phyloP scores from a whole-genome alignment of 1,140 invertebrate genomes.

The Drosophila kepulauana region DNA sequence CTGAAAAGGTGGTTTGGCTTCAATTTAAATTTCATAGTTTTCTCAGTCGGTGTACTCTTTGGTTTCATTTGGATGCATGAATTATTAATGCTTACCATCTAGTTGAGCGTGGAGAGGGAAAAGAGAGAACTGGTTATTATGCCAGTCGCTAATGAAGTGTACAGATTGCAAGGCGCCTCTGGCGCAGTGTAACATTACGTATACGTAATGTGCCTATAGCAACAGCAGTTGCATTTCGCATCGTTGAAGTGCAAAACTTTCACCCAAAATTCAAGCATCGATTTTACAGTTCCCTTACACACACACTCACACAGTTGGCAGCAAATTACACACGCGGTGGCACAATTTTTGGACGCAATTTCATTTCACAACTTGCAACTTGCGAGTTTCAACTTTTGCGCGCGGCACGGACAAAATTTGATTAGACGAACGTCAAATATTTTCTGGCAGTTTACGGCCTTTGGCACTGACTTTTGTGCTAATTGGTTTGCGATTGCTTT shows the following conservation, averaged over 20 bases:
- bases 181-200: constrained; percentile 6
- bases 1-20: not conserved
- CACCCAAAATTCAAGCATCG: constrained; percentile 12
- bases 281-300: constrained; percentile 13
- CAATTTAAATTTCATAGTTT: constrained; percentile 5
- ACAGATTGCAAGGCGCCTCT: constrained; percentile 6
- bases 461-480: constrained; percentile 1
- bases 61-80: constrained; percentile 27
- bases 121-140: no score
- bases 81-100: constrained; percentile 42
- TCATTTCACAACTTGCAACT: constrained; percentile 10
- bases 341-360: constrained; percentile 24
- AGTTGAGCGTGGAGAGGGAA: not conserved
- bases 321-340: constrained; percentile 9
- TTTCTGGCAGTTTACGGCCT: constrained; percentile 4
- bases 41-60: constrained; percentile 7
- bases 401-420: constrained; percentile 5
- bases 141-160: constrained; percentile 42
- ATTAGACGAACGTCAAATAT: constrained; percentile 30
- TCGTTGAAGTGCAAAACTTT: constrained; percentile 12
- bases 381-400: constrained; percentile 1
- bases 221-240: not conserved
- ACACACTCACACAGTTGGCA: not conserved
- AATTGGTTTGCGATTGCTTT: constrained; percentile 48
- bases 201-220: constrained; percentile 31